Percentiles rank a stretch among this genome's conserved stretches.
These are phyloP conservation scores for Metopolophium dirhodum DNA, from an alignment of 1,140 invertebrate species.

Conservation along the genomic window DNA sequence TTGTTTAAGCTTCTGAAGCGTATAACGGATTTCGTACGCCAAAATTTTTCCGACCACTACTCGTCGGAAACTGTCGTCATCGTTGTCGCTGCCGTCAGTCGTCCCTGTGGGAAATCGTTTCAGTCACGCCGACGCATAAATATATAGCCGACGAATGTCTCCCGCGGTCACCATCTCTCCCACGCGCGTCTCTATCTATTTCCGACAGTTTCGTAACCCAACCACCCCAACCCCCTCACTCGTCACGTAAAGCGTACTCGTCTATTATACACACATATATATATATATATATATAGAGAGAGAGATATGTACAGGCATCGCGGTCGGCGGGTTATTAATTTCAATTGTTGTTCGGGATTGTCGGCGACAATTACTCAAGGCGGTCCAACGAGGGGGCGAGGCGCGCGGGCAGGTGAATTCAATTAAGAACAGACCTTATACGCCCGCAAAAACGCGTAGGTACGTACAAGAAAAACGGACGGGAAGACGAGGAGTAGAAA, in stretches of 20 bases:
- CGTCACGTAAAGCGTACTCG: not conserved
- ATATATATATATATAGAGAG: too few species aligned
- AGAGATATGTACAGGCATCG: not conserved
- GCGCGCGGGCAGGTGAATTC: not conserved
- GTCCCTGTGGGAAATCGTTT: slow-evolving; percentile 1
- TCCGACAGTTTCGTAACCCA: not conserved
- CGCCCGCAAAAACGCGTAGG: not conserved
- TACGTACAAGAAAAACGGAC: not conserved
- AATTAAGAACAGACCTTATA: not conserved
- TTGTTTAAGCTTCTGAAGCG: not conserved
- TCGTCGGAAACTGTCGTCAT: not conserved
- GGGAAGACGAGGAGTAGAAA: not conserved
- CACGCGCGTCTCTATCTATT: not conserved
- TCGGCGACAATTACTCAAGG: slow-evolving; percentile 18
- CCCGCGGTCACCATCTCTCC: not conserved
- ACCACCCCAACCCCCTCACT: too few species aligned
- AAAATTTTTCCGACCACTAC: not conserved
- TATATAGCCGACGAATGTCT: not conserved
- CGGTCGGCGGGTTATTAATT: slow-evolving; percentile 6
- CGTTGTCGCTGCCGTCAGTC: not conserved
- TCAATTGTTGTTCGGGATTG: slow-evolving; percentile 11
- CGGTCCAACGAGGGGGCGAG: not conserved
- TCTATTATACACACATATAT: not conserved
- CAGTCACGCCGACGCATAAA: not conserved
- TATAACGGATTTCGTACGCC: not conserved